Conservation (phyloP, 1,140 invertebrate genomes). For the Trialeurodes vaporariorum region DNA sequence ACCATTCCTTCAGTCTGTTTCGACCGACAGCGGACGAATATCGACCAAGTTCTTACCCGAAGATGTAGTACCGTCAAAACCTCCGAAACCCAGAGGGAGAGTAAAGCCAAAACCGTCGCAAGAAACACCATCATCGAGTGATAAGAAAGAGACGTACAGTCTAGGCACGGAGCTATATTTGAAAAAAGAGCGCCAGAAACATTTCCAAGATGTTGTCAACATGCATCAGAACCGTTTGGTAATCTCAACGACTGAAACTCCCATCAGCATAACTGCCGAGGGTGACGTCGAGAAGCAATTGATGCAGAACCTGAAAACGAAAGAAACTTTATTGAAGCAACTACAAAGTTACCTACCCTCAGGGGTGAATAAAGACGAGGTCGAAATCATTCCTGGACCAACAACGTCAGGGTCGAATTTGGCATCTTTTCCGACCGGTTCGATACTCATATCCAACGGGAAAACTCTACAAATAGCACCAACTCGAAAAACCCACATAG, state of each 20-base stretch:
- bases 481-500: not conserved
- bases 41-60: not conserved
- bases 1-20: not conserved
- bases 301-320: not conserved
- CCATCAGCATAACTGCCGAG: not conserved
- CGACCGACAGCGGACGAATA: not conserved
- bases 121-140: not conserved
- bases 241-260: not conserved
- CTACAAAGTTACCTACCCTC: conserved; percentile 6
- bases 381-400: conserved; percentile 6
- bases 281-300: not conserved
- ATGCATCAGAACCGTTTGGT: not conserved
- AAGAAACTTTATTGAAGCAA: conserved; percentile 1
- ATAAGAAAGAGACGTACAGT: not conserved
- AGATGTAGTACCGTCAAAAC: not conserved
- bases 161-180: not conserved
- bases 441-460: conserved; percentile 5
- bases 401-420: conserved; percentile 4
- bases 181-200: not conserved
- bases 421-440: not conserved
- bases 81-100: not conserved
- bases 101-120: not conserved
- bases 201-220: not conserved
- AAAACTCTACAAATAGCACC: conserved; percentile 7
- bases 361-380: conserved; percentile 5